phyloP scores from a whole-genome alignment of 2,888 invertebrate genomes.

The Clostera curtula region DNA sequence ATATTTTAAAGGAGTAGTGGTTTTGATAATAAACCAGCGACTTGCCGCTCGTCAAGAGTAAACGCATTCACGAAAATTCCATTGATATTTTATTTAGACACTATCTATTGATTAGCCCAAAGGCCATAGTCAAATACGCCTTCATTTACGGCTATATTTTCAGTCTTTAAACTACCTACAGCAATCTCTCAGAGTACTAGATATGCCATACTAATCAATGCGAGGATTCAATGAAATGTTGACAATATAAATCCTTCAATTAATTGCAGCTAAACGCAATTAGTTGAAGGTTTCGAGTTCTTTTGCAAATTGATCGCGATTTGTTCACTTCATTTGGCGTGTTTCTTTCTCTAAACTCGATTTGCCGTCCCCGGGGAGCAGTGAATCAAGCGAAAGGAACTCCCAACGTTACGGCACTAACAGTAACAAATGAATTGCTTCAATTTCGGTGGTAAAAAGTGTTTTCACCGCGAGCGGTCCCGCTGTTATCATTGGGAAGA shows the following conservation, averaged over 20 bases:
- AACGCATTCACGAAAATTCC: no score
- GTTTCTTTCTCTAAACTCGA: constrained; percentile 52
- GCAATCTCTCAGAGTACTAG: no score
- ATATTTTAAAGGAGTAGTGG: no score
- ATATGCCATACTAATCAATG: no score
- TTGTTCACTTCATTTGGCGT: constrained; percentile 43
- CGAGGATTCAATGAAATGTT: constrained; percentile 12
- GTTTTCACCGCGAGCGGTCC: constrained; percentile 42
- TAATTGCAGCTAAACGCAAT: constrained; percentile 32
- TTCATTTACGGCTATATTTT: no score
- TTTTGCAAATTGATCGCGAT: constrained; percentile 50
- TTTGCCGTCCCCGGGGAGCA: constrained; percentile 37
- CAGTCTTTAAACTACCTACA: no score
- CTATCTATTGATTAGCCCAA: no score
- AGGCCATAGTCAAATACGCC: no score
- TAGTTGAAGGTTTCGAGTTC: no score
- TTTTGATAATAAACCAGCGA: no score
- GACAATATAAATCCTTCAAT: constrained; percentile 25
- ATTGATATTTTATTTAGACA: no score
- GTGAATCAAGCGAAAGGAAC: constrained; percentile 54
- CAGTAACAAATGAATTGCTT: constrained; percentile 55
- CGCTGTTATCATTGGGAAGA: constrained; percentile 65
- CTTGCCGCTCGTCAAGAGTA: no score
- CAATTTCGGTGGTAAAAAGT: constrained; percentile 36
- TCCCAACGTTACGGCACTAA: constrained; percentile 55